Evolutionary conservation across 1,140 invertebrate genomes (phyloP), one percentile per base, ranked within the genome.

Genomic region (Anastrepha ludens): DNA sequence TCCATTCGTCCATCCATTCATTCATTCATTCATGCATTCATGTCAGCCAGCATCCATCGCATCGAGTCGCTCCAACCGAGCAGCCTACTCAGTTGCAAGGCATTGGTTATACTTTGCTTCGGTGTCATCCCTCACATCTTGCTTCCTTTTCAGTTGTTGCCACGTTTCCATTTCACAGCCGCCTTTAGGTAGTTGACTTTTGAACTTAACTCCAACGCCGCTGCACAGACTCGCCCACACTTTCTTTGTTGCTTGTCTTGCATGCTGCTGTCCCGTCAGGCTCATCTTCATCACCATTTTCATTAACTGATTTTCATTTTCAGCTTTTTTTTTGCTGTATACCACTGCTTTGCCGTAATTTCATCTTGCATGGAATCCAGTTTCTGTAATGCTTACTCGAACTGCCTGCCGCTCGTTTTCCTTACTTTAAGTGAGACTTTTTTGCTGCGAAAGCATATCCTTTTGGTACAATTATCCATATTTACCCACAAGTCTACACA

Each of bases 401-500:
- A 55, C 8, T 29, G 6, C n/a, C 5, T 17, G 4, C 13, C 13
- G 60, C 60, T 8, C 60, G 4, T 4, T 50, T n/a, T 81, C 2
- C 74, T 50, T 20, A 29, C 44, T 29, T 17, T 8, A 50, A 81
- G 74, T 81, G 15, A 58, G 50, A 0, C 55, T 55, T 55, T 81
- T 50, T 50, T 29, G 47, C 70, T 81, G n/a, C 47, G 47, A 17
- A 13, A 47, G 74, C 74, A 55, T 55, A 81, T 81, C 74, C n/a
- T 81, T 81, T 74, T 5, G 8, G 2, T 55, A n/a, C 74, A 81
- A 81, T 81, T 81, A 81, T 81, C 74, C 74, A 81, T 50, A 81
- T 55, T 55, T 81, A 58, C 74, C 55, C 55, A 81, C 74, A 55
- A 81, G 15, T 55, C 47, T n/a, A 74, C 44, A 47, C 17, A 44